phyloP scores from a whole-genome alignment of 2,797 vertebrate genomes.

The Cryptoblepharus egeriae region DNA sequence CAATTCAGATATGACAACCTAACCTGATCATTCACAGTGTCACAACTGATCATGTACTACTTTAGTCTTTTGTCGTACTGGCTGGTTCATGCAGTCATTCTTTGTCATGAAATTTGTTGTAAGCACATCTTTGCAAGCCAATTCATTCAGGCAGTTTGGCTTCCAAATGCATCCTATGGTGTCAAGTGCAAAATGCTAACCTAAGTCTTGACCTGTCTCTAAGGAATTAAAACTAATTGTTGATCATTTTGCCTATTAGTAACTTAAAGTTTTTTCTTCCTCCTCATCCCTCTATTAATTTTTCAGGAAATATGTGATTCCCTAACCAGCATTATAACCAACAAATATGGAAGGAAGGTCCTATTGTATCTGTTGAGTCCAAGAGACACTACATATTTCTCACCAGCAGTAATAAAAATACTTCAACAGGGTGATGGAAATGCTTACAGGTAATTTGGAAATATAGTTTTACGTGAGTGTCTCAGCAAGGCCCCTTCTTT shows the following conservation, averaged over 20 bases:
- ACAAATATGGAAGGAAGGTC: slow-evolving; percentile 94
- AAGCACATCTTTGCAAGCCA: neutral
- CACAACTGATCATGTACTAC: neutral
- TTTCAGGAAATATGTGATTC: slow-evolving; percentile 87
- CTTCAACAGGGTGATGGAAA: slow-evolving; percentile 90
- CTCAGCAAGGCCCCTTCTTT: too few species aligned
- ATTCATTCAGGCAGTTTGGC: neutral
- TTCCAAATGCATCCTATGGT: neutral
- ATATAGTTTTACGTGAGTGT: neutral
- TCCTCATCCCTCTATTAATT: neutral
- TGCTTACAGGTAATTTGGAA: slow-evolving; percentile 83
- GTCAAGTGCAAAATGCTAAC: neutral
- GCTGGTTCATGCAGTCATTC: neutral
- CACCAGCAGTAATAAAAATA: slow-evolving; percentile 91
- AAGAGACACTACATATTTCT: slow-evolving; percentile 88
- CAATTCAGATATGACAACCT: too few species aligned
- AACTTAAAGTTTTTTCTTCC: neutral
- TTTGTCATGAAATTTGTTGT: neutral
- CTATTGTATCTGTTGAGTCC: slow-evolving; percentile 90
- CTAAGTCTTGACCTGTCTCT: neutral
- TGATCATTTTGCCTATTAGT: neutral
- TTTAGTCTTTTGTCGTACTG: neutral
- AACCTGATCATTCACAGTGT: neutral
- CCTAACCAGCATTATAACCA: slow-evolving; percentile 84
- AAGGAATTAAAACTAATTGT: slow-evolving; percentile 6